Conservation (phyloP, 2,888 invertebrate genomes). For the Hipparchia sbordonii region DNA sequence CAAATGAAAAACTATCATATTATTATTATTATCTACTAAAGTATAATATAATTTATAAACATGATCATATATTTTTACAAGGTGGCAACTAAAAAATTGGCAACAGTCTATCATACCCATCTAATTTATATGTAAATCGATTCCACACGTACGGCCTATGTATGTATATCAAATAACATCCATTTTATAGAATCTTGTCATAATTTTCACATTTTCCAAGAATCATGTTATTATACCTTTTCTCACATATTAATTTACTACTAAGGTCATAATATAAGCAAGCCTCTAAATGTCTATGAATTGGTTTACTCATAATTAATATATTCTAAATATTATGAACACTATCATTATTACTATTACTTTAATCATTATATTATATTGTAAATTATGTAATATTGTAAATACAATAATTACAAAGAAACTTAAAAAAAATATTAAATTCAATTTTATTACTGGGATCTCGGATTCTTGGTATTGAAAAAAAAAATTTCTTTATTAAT, state of each 20-base stretch:
- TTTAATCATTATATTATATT: too few relatives aligned
- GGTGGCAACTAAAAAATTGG: not conserved
- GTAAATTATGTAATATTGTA: too few relatives aligned
- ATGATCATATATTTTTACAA: not conserved
- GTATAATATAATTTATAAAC: too few relatives aligned
- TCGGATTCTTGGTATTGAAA: not conserved
- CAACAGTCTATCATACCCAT: not conserved
- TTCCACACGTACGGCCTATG: not conserved
- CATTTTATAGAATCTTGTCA: not conserved
- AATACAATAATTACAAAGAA: too few relatives aligned
- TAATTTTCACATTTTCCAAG: not conserved
- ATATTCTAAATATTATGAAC: too few relatives aligned
- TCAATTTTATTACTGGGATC: too few relatives aligned
- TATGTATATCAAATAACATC: not conserved
- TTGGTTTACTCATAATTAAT: too few relatives aligned
- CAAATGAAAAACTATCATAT: not conserved
- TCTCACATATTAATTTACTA: too few relatives aligned
- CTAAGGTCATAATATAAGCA: too few relatives aligned
- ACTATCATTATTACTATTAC: too few relatives aligned
- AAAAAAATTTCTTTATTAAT: not conserved
- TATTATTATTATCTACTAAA: not conserved
- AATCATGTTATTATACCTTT: not conserved
- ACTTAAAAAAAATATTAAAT: too few relatives aligned
- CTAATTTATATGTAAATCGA: slow-evolving; percentile 13
- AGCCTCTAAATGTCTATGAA: too few relatives aligned